Base-by-base conservation (phyloP, 1,140 invertebrate species). In the Lasioglossum albipes region DNA sequence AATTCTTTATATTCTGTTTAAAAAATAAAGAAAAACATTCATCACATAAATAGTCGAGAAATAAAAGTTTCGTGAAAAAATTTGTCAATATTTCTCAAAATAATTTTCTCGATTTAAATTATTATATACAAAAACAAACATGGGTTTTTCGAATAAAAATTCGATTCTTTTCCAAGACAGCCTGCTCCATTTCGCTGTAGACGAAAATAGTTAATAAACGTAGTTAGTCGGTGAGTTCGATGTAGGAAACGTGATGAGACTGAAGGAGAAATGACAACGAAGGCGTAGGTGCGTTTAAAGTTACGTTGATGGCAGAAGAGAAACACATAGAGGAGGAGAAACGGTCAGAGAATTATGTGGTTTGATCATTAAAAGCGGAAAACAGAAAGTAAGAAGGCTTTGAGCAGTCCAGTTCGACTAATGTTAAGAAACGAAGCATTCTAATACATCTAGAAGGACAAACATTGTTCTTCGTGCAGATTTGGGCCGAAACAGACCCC, bases 401-500 rank as follows among this genome's bases (percentile, higher is more conserved):
- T 41, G 57, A 49, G 42, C 27, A 52, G n/a, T 77, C 67, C 42
- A 49, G 52, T 7, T 72, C 27, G 27, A 52, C 22, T 16, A 72
- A 41, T n/a, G 68, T 62, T 49, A 41, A 18, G 16, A 52, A 22
- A 64, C 7, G 31, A 78, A 78, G 68, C 75, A 52, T 10, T 49
- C 59, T 62, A 45, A 42, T 22, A 36, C n/a, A 59, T 22, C 42
- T 64, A 68, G 16, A 18, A 31, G 57, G 36, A 18, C 13, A 59
- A 70, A 76, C 2, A 31, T 5, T 65, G 64, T 72, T n/a, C n/a
- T 52, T 76, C 83, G 42, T 85, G 84, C 84, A 76, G 18, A 59
- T 77, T 20, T 84, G 20, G 20, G 49, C 27, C 57, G 36, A 27
- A n/a, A 42, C 57, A 72, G 68, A 64, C 27, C 45, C 5, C 42